Base-by-base conservation (phyloP, 2,888 invertebrate genomes). In the Blastobasis lacticolella region DNA sequence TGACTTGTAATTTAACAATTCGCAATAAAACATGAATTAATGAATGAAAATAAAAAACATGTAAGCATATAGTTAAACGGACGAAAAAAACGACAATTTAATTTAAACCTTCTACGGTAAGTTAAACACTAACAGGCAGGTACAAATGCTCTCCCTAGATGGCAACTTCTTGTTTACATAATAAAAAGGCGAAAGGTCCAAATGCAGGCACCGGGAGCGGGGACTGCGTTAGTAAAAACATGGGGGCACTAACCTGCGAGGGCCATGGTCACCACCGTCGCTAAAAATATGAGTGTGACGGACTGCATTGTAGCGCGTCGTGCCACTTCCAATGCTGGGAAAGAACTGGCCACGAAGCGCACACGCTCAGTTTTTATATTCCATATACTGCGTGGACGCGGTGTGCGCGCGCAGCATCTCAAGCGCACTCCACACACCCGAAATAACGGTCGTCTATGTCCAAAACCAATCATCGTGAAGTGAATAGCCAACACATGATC, bases 201-300 rank as follows among this genome's bases (percentile, higher is more conserved):
- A 23, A 23, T 23, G 23, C 23, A 23, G 23, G 23, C 23, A 23
- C 23, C 23, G 23, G 23, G 23, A 23, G 23, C 23, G 23, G 23
- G 23, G 46, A 59, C 56, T 69, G 54, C 62, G 48, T 57, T 62
- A 62, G 61, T 66, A 82, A 84, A 83, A 83, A 83, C 69, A 56
- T 62, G 56, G 68, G 84, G 81, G 78, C 86, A 88, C 88, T 87
- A 83, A 88, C 88, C 88, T 87, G 85, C 85, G 54, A 78, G 67
- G 54, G 78, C 80, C 64, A 81, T 75, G 62, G 81, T 73, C 66
- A 78, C 67, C 62, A 81, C 63, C 56, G 78, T 78, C 57, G 73
- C 73, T 51, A 87, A 70, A 59, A 84, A 60, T 64, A 85, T 63
- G 54, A 88, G 58, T 59, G 75, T 79, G 53, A 73, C 59, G 57